Evolutionary conservation across 2,113 vertebrate species (phyloP).

Genomic region (Tachysurus vachellii): DNA sequence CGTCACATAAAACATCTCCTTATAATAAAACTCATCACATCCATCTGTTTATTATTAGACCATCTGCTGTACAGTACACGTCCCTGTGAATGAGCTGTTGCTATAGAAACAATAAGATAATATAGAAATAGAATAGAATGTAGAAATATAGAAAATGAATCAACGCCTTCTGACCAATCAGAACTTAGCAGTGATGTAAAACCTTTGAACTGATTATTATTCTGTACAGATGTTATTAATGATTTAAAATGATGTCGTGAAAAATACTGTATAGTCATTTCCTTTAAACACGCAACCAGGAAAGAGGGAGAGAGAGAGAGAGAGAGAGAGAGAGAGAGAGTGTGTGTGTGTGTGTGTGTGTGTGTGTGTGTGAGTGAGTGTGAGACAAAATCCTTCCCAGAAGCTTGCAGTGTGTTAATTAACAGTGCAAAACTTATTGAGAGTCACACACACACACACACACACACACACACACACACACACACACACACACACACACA

Average conservation of each 20-base stretch:
- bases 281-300: background rate
- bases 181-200: background rate
- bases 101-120: background rate
- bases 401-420: slow-evolving; percentile 32
- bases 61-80: too few relatives aligned
- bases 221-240: background rate
- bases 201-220: background rate
- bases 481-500: background rate
- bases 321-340: too few relatives aligned
- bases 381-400: slow-evolving; percentile 30
- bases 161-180: background rate
- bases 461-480: slow-evolving; percentile 2
- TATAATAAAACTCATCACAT: too few relatives aligned
- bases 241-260: background rate
- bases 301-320: too few relatives aligned
- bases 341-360: too few relatives aligned
- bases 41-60: too few relatives aligned
- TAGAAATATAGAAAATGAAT: background rate
- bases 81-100: too few relatives aligned
- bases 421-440: slow-evolving; percentile 19
- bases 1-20: too few relatives aligned
- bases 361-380: background rate
- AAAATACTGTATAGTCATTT: background rate
- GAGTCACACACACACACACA: background rate
- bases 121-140: too few relatives aligned